Base-by-base conservation (phyloP, 2,888 invertebrate genomes). In the Stenodera caucasica region DNA sequence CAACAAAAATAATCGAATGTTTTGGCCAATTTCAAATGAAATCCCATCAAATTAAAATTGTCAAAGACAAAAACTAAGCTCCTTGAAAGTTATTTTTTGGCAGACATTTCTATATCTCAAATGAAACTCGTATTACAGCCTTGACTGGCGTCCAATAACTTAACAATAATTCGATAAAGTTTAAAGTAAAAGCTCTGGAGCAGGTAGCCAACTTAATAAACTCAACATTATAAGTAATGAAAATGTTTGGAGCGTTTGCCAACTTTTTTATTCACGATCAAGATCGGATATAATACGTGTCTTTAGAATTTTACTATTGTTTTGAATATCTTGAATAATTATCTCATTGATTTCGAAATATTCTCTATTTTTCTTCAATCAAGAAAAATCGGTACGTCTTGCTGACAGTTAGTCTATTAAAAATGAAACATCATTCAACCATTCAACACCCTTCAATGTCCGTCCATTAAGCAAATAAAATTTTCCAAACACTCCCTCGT, bases 121-220 rank as follows among this genome's bases (percentile, higher is more conserved):
- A 40, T 40, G 9, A 15, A 15, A 11, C 15, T 15, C 15, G 18
- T 15, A 40, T 40, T 40, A 40, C 18, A 18, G 18, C 9, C 9
- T 40, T 40, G 18, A 40, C 18, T 40, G 37, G 37, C 37, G 37
- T 40, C 37, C 37, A 40, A 40, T 40, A 40, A 40, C 37, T 40
- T 40, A 18, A 40, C 2, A 40, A 40, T 40, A 40, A 40, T 40
- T 40, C 37, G 37, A 40, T 40, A 40, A 40, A 40, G 8, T 40
- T 40, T 40, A 15, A 40, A 40, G 18, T 15, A 40, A 40, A 18
- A 40, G 51, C 40, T 49, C 50, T 12, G 49, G 40, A n/a, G 23
- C 60, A 60, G 60, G 60, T 60, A 57, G 61, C 57, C 57, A 57
- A 61, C 61, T 61, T 61, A 61, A 61, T 61, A 61, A 61, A 61